Percentiles rank a stretch among this genome's conserved stretches.
phyloP scores from a whole-genome alignment of 1,140 invertebrate species.

The Drosophila oshimai region DNA sequence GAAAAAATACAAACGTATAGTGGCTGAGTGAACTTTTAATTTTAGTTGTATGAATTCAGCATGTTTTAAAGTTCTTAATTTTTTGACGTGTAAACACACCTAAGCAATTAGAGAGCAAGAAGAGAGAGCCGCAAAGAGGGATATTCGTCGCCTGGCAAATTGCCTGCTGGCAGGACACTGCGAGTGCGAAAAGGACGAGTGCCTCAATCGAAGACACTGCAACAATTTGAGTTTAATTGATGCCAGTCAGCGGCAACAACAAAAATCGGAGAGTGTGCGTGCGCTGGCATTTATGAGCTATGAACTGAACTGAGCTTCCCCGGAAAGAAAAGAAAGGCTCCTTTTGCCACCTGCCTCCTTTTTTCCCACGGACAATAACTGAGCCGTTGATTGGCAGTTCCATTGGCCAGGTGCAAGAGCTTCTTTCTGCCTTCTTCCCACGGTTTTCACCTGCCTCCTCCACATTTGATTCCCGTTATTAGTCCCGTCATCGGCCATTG shows the following conservation, averaged over 20 bases:
- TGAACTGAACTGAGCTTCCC: neutral
- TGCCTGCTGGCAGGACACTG: conserved; percentile 3
- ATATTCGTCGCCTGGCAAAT: conserved; percentile 36
- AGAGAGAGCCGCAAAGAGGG: conserved; percentile 1
- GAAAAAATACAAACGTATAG: too few relatives aligned
- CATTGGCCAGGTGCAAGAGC: conserved; percentile 2
- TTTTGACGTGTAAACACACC: conserved; percentile 12
- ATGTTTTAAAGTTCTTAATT: too few relatives aligned
- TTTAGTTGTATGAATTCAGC: too few relatives aligned
- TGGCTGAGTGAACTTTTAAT: too few relatives aligned
- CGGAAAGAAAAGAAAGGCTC: conserved; percentile 49
- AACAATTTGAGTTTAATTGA: conserved; percentile 77
- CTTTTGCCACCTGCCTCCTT: conserved; percentile 21
- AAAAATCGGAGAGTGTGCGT: conserved; percentile 41
- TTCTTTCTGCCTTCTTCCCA: neutral
- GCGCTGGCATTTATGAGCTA: conserved; percentile 52
- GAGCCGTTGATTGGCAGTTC: conserved; percentile 71
- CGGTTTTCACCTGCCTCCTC: neutral
- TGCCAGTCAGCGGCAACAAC: conserved; percentile 47
- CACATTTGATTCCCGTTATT: conserved; percentile 2
- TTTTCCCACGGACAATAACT: conserved; percentile 60
- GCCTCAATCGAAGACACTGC: conserved; percentile 63
- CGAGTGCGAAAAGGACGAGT: neutral
- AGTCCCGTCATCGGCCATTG: neutral
- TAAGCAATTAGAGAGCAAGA: conserved; percentile 28